Conservation (phyloP, 2,797 vertebrate genomes). For the Cercopithecus hamlyni region DNA sequence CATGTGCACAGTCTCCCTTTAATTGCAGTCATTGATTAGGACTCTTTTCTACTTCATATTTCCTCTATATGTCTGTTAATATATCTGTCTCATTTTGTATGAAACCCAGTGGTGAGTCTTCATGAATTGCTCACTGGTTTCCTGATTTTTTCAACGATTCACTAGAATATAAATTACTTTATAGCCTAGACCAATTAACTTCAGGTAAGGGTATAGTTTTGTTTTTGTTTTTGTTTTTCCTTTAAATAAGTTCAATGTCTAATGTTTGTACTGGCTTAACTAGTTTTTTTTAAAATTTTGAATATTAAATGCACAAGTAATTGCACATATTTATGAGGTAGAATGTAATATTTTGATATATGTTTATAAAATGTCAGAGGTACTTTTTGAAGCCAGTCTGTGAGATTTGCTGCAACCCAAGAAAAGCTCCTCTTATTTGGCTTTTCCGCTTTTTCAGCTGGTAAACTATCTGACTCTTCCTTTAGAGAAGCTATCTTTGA, state of each 20-base stretch:
- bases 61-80: not conserved
- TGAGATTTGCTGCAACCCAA: not conserved
- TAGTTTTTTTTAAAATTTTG: not conserved
- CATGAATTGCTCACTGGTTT: not conserved
- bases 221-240: too few relatives aligned
- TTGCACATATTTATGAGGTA: not conserved
- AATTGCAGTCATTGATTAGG: not conserved
- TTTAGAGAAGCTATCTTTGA: not conserved
- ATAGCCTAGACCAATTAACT: not conserved
- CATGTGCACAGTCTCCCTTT: not conserved
- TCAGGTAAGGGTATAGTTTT: not conserved
- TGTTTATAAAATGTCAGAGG: not conserved
- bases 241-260: not conserved
- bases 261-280: not conserved
- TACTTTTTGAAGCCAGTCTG: not conserved
- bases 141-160: not conserved
- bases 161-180: not conserved
- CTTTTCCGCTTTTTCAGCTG: not conserved
- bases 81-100: not conserved
- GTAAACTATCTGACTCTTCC: not conserved
- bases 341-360: not conserved
- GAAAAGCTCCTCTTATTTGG: not conserved
- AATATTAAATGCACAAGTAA: not conserved
- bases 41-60: not conserved
- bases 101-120: not conserved